These are phyloP conservation scores for Cephalopterus ornatus DNA, from an alignment of 2,113 vertebrate genomes.

Conservation along the genomic window DNA sequence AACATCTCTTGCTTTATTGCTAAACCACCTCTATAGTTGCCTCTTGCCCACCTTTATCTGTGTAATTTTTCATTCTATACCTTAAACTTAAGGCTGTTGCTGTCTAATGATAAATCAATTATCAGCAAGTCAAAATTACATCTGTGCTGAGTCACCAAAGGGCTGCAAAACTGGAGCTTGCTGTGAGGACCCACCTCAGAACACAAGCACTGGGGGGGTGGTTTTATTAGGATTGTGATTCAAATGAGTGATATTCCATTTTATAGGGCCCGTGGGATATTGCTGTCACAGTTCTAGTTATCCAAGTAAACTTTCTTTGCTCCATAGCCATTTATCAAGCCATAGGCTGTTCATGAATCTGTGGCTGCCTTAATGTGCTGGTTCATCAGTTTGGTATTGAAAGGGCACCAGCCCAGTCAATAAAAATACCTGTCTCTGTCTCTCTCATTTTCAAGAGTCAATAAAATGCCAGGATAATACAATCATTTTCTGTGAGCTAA, in stretches of 20 bases:
- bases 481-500: neutral
- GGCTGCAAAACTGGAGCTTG: constrained; percentile 12
- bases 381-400: constrained; percentile 41
- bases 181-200: neutral
- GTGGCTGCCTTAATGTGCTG: constrained; percentile 39
- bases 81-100: neutral
- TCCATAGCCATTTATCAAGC: constrained; percentile 51
- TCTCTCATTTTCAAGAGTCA: neutral
- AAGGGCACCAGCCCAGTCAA: constrained; percentile 41
- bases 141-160: neutral
- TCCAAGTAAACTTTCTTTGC: constrained; percentile 53
- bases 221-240: constrained; percentile 14
- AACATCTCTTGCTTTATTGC: neutral
- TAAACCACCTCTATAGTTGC: neutral
- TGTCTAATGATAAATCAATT: neutral
- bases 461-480: constrained; percentile 51
- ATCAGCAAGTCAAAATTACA: neutral
- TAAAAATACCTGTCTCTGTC: constrained; percentile 31
- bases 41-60: neutral
- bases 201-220: constrained; percentile 2
- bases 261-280: constrained; percentile 17
- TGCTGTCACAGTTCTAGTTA: constrained; percentile 54
- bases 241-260: constrained; percentile 22
- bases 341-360: constrained; percentile 40
- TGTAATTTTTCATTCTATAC: neutral